Percentiles rank a stretch among this genome's conserved stretches.
Conservation (phyloP, 2,113 vertebrate species). For the Montifringilla adamsi region DNA sequence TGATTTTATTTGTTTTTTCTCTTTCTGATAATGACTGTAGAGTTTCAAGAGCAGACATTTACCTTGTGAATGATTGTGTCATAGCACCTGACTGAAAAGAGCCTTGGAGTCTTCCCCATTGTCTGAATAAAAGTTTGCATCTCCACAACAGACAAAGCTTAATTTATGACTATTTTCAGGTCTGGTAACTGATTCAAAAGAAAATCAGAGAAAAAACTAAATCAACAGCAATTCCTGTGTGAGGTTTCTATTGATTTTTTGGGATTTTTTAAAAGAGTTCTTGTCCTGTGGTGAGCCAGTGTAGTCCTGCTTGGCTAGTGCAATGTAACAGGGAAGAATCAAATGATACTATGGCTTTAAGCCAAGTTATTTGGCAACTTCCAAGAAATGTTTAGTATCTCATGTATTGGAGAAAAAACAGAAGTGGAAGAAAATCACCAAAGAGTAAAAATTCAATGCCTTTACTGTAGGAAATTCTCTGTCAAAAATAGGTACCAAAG, state of each 20-base stretch:
- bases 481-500: conserved; percentile 30
- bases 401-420: background rate
- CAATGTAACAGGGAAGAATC: background rate
- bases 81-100: background rate
- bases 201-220: background rate
- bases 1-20: background rate
- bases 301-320: background rate
- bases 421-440: background rate
- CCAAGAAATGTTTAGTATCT: background rate
- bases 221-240: background rate
- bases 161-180: background rate
- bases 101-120: background rate
- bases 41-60: background rate
- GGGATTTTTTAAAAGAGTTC: rapidly evolving
- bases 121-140: background rate
- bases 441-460: background rate
- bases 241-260: rapidly evolving
- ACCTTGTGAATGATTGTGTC: background rate
- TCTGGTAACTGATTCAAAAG: background rate
- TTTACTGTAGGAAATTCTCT: background rate
- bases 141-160: background rate
- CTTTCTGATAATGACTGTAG: background rate
- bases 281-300: background rate
- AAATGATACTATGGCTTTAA: background rate
- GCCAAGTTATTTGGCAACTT: background rate